Conservation (phyloP, 1,140 invertebrate species). For the Solenopsis fugax region DNA sequence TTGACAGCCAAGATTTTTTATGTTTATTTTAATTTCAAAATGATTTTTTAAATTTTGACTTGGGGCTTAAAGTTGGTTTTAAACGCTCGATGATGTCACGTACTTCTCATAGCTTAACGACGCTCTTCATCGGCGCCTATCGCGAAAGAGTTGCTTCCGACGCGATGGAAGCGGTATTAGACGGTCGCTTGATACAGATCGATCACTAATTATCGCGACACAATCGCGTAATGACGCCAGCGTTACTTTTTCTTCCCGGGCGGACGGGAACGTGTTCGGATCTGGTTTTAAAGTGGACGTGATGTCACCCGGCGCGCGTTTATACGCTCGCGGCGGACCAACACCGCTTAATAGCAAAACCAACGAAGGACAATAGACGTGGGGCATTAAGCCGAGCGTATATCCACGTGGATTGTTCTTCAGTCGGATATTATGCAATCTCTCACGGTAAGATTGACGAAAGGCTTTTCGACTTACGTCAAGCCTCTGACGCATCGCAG, state of each 20-base stretch:
- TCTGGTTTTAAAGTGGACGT: slow-evolving; percentile 67
- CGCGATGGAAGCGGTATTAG: slow-evolving; percentile 10
- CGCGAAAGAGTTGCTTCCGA: slow-evolving; percentile 6
- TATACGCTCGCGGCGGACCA: slow-evolving; percentile 39
- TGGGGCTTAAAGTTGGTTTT: not conserved
- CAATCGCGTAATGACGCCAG: slow-evolving; percentile 15
- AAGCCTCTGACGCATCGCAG: slow-evolving; percentile 3
- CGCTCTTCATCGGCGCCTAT: not conserved
- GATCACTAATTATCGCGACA: slow-evolving; percentile 28
- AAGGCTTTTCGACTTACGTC: slow-evolving; percentile 51
- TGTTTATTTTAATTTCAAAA: not conserved
- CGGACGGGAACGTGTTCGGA: slow-evolving; percentile 5
- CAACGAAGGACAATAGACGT: slow-evolving; percentile 74
- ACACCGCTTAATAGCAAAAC: slow-evolving; percentile 61
- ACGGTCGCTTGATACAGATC: slow-evolving; percentile 23
- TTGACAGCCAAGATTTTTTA: not conserved
- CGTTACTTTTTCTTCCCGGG: slow-evolving; percentile 34
- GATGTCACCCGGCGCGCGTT: slow-evolving; percentile 71
- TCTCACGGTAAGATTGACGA: slow-evolving; percentile 35
- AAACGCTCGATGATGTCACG: slow-evolving; percentile 14
- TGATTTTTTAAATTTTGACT: not conserved
- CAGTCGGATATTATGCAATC: slow-evolving; percentile 51
- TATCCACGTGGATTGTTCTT: slow-evolving; percentile 63
- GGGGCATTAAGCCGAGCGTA: slow-evolving; percentile 61
- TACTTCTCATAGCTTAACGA: not conserved